A percentile compares a stretch with the other conserved stretches of the same genome.
Conservation (phyloP, 2,797 vertebrate genomes). For the Macropus fuliginosus region DNA sequence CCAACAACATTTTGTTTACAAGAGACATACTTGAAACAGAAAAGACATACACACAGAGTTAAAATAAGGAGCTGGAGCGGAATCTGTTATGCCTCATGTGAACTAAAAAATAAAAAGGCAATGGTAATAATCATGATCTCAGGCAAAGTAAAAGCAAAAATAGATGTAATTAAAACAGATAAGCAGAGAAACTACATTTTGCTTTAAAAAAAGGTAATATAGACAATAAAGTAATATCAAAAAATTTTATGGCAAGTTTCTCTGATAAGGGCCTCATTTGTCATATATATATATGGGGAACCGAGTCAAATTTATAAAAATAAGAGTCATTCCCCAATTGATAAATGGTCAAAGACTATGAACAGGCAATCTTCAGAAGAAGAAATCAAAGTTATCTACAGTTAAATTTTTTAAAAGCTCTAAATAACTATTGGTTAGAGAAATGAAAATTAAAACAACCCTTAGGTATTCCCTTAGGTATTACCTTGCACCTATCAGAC, state of each 20-base stretch:
- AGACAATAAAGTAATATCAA: no score
- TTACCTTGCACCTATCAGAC: background rate
- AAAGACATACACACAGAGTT: background rate
- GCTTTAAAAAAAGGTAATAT: background rate
- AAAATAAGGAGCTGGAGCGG: background rate
- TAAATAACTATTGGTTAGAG: background rate
- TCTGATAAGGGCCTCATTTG: background rate
- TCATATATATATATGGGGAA: background rate
- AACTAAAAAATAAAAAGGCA: background rate
- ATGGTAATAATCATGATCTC: background rate
- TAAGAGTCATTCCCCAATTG: background rate
- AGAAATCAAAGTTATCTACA: background rate
- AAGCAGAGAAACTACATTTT: background rate
- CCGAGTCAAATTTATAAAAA: background rate
- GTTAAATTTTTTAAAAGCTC: background rate
- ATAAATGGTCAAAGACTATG: background rate
- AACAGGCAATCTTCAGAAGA: background rate
- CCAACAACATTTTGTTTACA: background rate
- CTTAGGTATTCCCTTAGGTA: background rate
- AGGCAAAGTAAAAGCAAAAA: background rate
- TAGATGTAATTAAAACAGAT: background rate
- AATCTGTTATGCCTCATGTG: background rate
- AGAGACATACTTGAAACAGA: background rate
- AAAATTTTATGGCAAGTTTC: no score
- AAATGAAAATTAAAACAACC: background rate